Evolutionary conservation across 2,113 vertebrate genomes (phyloP).

Genomic region (Syngnathus typhle): DNA sequence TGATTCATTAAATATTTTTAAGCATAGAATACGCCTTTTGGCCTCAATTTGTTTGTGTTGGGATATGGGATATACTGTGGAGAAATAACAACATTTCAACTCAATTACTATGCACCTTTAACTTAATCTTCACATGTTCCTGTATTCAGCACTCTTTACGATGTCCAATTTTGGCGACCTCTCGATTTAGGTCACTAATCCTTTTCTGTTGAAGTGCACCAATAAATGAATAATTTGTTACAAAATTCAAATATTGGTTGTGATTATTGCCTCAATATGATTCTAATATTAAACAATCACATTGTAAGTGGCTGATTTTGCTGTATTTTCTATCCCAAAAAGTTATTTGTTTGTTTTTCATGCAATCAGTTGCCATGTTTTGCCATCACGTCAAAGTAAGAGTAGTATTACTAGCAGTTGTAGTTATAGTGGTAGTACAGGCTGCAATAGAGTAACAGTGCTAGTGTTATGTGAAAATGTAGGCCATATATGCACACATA

Average conservation of each 20-base stretch:
- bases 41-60: constrained; percentile 23
- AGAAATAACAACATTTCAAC: constrained; percentile 39
- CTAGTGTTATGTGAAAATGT: background rate
- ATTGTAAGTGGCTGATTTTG: background rate
- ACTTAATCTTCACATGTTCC: constrained; percentile 59
- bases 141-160: constrained; percentile 53
- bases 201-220: constrained; percentile 56
- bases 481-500: constrained; percentile 15
- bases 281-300: background rate
- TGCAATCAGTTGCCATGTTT: background rate
- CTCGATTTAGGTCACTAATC: constrained; percentile 62
- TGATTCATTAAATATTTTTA: constrained; percentile 36
- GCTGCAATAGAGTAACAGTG: background rate
- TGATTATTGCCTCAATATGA: background rate
- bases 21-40: constrained; percentile 24
- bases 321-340: background rate
- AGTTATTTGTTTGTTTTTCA: too few species aligned
- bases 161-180: constrained; percentile 51
- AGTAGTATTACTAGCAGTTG: background rate
- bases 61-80: constrained; percentile 30
- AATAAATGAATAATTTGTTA: constrained; percentile 55
- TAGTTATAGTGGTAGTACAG: background rate
- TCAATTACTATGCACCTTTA: constrained; percentile 63
- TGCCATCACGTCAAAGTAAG: background rate
- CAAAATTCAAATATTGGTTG: constrained; percentile 26